Conservation (phyloP, 2,113 vertebrate genomes). For the Chrysemys picta region DNA sequence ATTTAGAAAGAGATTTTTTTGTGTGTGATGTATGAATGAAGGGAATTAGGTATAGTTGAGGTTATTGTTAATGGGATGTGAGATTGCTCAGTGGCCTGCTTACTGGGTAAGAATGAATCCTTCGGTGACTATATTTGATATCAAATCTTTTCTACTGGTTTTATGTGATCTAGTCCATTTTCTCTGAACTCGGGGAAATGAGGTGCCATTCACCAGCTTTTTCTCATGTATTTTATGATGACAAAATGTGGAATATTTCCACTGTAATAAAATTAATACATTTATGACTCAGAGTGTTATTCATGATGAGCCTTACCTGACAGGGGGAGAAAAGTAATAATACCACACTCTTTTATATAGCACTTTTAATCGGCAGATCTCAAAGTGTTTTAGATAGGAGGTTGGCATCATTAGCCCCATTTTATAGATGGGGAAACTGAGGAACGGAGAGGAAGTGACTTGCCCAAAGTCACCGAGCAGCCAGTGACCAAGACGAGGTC, state of each 20-base stretch:
- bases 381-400: background rate
- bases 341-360: background rate
- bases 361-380: background rate
- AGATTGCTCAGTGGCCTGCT: slow-evolving; percentile 28
- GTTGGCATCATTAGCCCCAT: background rate
- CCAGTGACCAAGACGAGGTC: background rate
- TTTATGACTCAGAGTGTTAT: background rate
- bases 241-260: slow-evolving; percentile 20
- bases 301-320: background rate
- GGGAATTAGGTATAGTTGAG: background rate
- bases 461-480: background rate
- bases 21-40: background rate
- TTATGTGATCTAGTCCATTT: slow-evolving; percentile 8
- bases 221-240: background rate
- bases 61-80: slow-evolving; percentile 15
- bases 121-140: background rate
- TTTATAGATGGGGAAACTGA: background rate
- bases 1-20: background rate
- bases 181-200: background rate
- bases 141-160: background rate
- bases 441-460: background rate
- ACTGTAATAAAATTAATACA: slow-evolving; percentile 22
- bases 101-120: background rate
- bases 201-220: background rate
- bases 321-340: background rate